phyloP scores from a whole-genome alignment of 2,797 vertebrate species.

The Channallabes apus region DNA sequence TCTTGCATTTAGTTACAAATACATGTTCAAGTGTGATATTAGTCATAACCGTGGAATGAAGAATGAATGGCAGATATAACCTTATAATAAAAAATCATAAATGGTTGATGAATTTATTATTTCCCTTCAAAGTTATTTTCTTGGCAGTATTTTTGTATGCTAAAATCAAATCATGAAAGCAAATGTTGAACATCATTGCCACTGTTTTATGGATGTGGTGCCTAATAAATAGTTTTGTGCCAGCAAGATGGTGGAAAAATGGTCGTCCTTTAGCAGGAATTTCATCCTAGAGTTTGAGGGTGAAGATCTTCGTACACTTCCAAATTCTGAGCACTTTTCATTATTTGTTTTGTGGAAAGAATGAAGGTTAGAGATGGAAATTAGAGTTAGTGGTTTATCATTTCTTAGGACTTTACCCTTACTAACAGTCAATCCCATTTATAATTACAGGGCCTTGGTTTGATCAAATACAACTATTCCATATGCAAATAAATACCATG shows the following conservation, averaged over 20 bases:
- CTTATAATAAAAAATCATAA: not conserved
- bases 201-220: conserved; percentile 25
- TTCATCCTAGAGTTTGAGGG: not conserved
- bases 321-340: not conserved
- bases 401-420: not conserved
- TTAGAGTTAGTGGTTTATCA: not conserved
- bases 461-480: not conserved
- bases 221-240: no score
- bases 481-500: not conserved
- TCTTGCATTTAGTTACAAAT: not conserved
- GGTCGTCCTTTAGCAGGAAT: not conserved
- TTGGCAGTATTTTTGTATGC: no score
- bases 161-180: not conserved
- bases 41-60: not conserved
- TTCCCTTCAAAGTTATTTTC: not conserved
- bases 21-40: not conserved
- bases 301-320: no score
- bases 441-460: not conserved
- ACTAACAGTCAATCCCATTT: not conserved
- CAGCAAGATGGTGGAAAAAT: not conserved
- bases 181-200: conserved; percentile 16
- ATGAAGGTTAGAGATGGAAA: not conserved
- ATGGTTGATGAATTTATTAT: not conserved
- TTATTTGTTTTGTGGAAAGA: not conserved
- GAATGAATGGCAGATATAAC: not conserved